phyloP scores from a whole-genome alignment of 2,888 invertebrate genomes.

The Andrena bicolor region DNA sequence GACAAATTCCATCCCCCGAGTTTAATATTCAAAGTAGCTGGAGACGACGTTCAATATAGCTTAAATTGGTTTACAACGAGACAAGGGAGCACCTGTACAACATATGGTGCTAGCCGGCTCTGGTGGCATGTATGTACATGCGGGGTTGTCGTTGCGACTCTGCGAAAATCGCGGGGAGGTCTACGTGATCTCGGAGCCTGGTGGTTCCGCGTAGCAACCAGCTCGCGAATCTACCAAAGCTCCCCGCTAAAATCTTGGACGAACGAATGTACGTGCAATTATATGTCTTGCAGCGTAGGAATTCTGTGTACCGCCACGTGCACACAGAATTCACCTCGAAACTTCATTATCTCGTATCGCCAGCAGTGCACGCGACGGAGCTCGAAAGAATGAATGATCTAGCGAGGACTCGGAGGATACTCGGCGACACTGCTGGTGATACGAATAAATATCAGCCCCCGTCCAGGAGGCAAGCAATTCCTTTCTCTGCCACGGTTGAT shows the following conservation, averaged over 20 bases:
- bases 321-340: neutral
- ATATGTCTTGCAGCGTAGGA: neutral
- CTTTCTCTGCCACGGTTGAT: constrained; percentile 1
- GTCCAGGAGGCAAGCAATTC: constrained; percentile 34
- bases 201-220: neutral
- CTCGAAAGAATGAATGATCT: neutral
- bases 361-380: neutral
- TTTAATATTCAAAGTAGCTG: neutral
- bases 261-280: constrained; percentile 13
- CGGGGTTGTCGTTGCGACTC: constrained; percentile 79
- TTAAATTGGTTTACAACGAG: constrained; percentile 11
- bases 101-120: constrained; percentile 82
- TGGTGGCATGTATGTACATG: constrained; percentile 80
- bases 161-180: constrained; percentile 4
- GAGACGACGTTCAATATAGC: neutral
- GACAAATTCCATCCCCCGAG: neutral
- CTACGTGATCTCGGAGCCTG: neutral
- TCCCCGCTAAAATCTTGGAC: constrained; percentile 2
- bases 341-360: constrained; percentile 1
- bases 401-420: neutral
- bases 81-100: constrained; percentile 54
- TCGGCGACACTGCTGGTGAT: constrained; percentile 14
- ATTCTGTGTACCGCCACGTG: neutral
- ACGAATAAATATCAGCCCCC: constrained; percentile 28
- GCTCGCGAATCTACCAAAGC: neutral